Evolutionary conservation across 2,888 invertebrate genomes (phyloP).

Genomic region (Brachylomia viminalis): DNA sequence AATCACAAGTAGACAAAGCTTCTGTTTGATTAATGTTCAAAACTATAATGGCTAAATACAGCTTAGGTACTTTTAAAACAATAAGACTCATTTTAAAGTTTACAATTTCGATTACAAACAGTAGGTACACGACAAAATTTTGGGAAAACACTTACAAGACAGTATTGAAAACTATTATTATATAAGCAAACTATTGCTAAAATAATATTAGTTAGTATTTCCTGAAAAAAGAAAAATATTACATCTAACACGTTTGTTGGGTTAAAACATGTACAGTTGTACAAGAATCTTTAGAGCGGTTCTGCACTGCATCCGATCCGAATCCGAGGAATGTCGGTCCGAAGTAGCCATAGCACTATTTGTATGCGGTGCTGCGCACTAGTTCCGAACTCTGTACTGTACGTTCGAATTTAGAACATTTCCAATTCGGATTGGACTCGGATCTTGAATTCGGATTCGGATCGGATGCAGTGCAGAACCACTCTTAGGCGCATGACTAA

Average conservation of each 20-base stretch:
- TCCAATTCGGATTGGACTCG: too few relatives aligned
- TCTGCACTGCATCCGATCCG: too few relatives aligned
- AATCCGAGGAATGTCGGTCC: too few relatives aligned
- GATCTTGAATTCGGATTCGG: too few relatives aligned
- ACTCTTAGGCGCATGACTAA: not conserved
- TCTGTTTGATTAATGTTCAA: not conserved
- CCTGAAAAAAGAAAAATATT: not conserved
- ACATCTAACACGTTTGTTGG: not conserved
- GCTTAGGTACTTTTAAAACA: not conserved
- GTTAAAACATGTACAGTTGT: not conserved
- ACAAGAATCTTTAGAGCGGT: not conserved
- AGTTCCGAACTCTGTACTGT: too few relatives aligned
- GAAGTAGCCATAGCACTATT: too few relatives aligned
- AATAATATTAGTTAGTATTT: not conserved
- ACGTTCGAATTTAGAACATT: too few relatives aligned
- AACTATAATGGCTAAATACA: not conserved
- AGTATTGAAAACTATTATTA: not conserved
- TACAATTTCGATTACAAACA: not conserved
- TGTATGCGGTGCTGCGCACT: too few relatives aligned
- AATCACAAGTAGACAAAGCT: constrained; percentile 4
- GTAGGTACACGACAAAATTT: not conserved
- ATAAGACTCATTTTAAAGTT: not conserved
- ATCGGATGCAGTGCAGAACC: too few relatives aligned
- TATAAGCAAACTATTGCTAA: not conserved
- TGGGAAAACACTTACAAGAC: not conserved